phyloP scores from a whole-genome alignment of 2,113 vertebrate genomes.

The Oreochromis aureus region DNA sequence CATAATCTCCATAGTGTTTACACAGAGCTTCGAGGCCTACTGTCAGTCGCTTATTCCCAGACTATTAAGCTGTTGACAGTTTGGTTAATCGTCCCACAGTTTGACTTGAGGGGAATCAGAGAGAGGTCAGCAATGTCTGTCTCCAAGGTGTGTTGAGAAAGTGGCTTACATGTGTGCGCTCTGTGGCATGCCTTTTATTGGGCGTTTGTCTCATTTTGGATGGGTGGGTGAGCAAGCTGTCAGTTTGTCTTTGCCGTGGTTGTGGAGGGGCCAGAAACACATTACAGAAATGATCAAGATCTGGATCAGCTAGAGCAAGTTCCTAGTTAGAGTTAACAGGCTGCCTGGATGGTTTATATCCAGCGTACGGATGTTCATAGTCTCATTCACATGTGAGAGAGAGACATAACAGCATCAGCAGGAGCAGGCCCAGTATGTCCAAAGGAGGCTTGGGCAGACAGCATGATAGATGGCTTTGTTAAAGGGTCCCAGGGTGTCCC shows the following conservation, averaged over 20 bases:
- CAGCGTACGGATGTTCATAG: slow-evolving; percentile 15
- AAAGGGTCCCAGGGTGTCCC: slow-evolving; percentile 99
- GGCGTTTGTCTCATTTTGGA: slow-evolving; percentile 31
- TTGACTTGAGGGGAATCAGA: slow-evolving; percentile 39
- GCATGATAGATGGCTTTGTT: slow-evolving; percentile 99
- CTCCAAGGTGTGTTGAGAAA: slow-evolving; percentile 38
- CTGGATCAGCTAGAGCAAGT: not conserved
- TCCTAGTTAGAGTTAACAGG: slow-evolving; percentile 2
- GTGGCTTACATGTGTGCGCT: not conserved
- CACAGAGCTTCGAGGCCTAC: slow-evolving; percentile 32
- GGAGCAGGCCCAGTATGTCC: slow-evolving; percentile 73
- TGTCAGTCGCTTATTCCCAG: slow-evolving; percentile 57
- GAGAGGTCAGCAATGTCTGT: slow-evolving; percentile 34
- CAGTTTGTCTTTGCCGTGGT: slow-evolving; percentile 19
- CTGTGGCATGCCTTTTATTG: not conserved
- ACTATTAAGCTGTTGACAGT: slow-evolving; percentile 63
- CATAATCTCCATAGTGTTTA: slow-evolving; percentile 38
- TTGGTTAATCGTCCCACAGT: slow-evolving; percentile 59
- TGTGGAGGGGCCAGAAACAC: slow-evolving; percentile 76
- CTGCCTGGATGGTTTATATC: slow-evolving; percentile 20
- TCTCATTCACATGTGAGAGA: not conserved
- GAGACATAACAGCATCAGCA: slow-evolving; percentile 12
- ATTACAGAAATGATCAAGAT: slow-evolving; percentile 82
- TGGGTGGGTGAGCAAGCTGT: not conserved
- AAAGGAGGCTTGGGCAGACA: slow-evolving; percentile 92